phyloP scores from a whole-genome alignment of 2,113 vertebrate species.

The Eubucco bourcierii region DNA sequence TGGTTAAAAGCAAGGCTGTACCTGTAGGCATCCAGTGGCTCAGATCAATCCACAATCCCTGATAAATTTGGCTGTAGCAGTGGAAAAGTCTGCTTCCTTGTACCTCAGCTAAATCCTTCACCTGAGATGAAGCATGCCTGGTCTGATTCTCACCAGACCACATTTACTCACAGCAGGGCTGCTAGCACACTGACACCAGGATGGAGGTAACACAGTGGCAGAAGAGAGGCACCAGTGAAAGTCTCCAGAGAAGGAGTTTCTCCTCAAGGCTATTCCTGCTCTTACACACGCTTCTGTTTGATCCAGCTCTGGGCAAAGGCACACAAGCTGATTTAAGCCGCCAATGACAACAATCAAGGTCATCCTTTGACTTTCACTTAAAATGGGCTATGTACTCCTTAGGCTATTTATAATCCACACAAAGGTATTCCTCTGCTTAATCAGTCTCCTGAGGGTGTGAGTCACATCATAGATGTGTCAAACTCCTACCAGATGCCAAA shows the following conservation, averaged over 20 bases:
- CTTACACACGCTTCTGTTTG: fast-evolving
- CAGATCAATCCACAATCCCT: background rate
- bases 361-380: background rate
- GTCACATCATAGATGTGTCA: fast-evolving
- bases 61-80: background rate
- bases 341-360: background rate
- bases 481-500: background rate
- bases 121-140: fast-evolving
- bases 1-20: background rate
- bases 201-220: background rate
- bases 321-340: background rate
- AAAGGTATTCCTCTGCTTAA: background rate
- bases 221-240: background rate
- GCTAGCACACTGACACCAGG: background rate
- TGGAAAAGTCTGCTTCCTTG: background rate
- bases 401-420: background rate
- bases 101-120: background rate
- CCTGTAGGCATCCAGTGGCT: background rate
- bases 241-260: background rate
- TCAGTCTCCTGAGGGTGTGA: background rate
- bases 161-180: background rate
- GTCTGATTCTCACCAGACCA: background rate
- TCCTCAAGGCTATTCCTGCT: background rate
- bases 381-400: background rate
- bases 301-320: background rate